These are phyloP conservation scores for Bujurquina vittata DNA, from an alignment of 2,113 vertebrate species.

Conservation along the genomic window DNA sequence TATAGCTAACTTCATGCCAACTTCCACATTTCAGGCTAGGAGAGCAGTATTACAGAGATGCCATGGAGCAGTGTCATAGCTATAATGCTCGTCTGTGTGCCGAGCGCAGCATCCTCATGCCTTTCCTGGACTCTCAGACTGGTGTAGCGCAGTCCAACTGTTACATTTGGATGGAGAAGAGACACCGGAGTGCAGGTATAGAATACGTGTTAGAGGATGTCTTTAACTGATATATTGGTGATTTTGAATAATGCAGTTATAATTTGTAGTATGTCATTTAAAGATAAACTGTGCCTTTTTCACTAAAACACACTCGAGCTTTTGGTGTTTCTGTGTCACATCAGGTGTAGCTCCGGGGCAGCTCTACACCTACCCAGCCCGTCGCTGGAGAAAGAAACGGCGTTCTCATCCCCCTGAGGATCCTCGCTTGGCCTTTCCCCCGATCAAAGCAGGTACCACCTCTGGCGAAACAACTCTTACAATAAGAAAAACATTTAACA, in stretches of 20 bases:
- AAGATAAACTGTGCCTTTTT: neutral
- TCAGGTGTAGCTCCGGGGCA: conserved; percentile 93
- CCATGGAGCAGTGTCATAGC: conserved; percentile 98
- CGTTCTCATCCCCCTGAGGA: conserved; percentile 95
- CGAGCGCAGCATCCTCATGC: conserved; percentile 93
- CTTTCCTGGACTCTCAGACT: conserved; percentile 96
- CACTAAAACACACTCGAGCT: neutral
- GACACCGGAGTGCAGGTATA: conserved; percentile 91
- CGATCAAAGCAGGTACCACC: conserved; percentile 89
- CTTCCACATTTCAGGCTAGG: conserved; percentile 83
- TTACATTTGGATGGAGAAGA: conserved; percentile 99
- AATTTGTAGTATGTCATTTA: neutral
- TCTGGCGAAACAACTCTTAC: neutral
- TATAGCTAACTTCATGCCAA: neutral
- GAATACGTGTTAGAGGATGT: neutral
- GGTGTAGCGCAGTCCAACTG: conserved; percentile 98
- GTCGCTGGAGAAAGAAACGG: conserved; percentile 95
- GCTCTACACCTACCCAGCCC: conserved; percentile 94
- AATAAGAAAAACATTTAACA: neutral
- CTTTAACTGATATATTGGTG: neutral
- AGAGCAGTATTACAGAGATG: conserved; percentile 96
- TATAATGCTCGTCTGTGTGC: conserved; percentile 96
- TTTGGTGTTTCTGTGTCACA: neutral
- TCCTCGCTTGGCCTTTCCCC: conserved; percentile 90
- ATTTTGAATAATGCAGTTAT: neutral